These are phyloP conservation scores for Zonitis immaculata DNA, from an alignment of 2,888 invertebrate species.

Conservation along the genomic window DNA sequence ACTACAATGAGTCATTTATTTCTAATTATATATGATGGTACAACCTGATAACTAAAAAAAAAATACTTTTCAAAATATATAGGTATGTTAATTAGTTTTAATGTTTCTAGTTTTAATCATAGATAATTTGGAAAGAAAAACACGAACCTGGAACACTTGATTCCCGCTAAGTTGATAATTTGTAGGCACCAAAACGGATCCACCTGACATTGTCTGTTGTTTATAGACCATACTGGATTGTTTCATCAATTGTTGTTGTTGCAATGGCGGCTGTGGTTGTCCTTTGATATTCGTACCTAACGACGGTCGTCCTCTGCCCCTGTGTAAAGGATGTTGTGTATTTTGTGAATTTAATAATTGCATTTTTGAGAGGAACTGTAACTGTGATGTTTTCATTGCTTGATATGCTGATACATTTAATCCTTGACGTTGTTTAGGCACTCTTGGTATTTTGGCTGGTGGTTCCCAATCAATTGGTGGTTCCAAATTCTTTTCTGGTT, in stretches of 20 bases:
- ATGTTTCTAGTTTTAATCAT: too few species aligned
- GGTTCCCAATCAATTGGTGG: constrained; percentile 91
- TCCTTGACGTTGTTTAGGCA: constrained; percentile 49
- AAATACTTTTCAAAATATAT: neutral
- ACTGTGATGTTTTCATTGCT: constrained; percentile 49
- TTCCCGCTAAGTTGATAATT: constrained; percentile 59
- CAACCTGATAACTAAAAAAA: constrained; percentile 1
- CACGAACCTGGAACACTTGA: constrained; percentile 60
- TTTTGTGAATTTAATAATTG: constrained; percentile 32
- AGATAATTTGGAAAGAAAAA: neutral
- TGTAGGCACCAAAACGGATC: constrained; percentile 55
- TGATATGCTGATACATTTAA: constrained; percentile 48
- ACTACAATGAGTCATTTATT: too few species aligned
- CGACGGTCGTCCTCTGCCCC: constrained; percentile 45
- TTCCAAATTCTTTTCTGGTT: constrained; percentile 78
- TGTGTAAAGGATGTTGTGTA: constrained; percentile 32
- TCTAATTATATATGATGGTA: neutral
- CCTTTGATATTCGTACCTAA: constrained; percentile 31
- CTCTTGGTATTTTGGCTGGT: constrained; percentile 86
- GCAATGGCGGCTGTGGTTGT: constrained; percentile 17
- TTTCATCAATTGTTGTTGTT: constrained; percentile 29
- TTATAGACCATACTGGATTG: constrained; percentile 63
- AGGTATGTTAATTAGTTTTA: too few species aligned
- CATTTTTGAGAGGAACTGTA: constrained; percentile 44
- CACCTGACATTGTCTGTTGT: constrained; percentile 55